Evolutionary conservation across 1,140 invertebrate genomes (phyloP).

Genomic region (Penaeus chinensis): DNA sequence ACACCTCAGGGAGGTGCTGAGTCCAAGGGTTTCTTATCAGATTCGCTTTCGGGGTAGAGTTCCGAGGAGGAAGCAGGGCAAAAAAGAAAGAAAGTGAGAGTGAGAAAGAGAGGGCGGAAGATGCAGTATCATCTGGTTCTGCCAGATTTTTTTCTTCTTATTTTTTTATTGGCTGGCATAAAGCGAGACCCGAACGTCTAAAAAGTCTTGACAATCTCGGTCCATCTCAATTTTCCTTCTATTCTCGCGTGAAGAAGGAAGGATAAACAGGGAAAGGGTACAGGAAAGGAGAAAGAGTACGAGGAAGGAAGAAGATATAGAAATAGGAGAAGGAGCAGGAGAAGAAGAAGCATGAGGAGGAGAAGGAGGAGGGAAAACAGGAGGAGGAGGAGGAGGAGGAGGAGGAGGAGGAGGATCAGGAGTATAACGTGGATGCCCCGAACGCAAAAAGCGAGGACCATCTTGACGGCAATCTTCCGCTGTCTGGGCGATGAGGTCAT

Average conservation of each 20-base stretch:
- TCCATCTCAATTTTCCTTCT: too few relatives aligned
- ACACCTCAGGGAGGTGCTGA: too few relatives aligned
- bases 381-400: background rate
- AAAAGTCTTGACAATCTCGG: background rate
- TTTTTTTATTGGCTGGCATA: too few relatives aligned
- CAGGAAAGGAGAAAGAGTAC: background rate
- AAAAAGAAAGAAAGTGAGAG: background rate
- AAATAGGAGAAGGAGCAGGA: background rate
- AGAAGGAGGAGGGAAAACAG: background rate
- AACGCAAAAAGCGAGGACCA: background rate
- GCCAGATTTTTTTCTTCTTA: too few relatives aligned
- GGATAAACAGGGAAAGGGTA: background rate
- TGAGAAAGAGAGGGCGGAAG: background rate
- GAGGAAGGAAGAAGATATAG: background rate
- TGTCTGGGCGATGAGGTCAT: slow-evolving; percentile 31
- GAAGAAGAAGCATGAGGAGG: background rate
- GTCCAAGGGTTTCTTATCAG: too few relatives aligned
- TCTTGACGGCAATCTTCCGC: slow-evolving; percentile 41
- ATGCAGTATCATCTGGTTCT: too few relatives aligned
- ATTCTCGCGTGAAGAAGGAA: too few relatives aligned
- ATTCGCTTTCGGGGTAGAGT: too few relatives aligned
- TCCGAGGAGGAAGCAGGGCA: too few relatives aligned
- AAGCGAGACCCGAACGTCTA: background rate
- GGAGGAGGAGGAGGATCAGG: background rate
- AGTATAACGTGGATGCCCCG: background rate